Base-by-base conservation (phyloP, 2,797 vertebrate genomes). In the Semotilus atromaculatus region DNA sequence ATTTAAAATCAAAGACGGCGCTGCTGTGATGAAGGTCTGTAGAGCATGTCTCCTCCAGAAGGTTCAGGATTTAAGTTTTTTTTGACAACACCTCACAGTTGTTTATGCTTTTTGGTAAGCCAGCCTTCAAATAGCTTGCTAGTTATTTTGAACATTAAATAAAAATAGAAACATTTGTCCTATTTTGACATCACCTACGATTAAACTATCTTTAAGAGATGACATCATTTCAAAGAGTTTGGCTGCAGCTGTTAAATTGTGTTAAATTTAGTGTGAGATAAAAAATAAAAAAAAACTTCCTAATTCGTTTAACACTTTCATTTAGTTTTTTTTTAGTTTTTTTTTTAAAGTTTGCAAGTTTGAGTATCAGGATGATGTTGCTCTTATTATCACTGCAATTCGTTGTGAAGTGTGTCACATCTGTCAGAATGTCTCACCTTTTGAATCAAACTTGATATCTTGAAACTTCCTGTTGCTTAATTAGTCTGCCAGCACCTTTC, bases 391-490 rank as follows among this genome's bases (percentile, higher is more conserved):
- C 81, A 40, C 81, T 23, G 34, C 19, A 26, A n/a, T 19, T 83
- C 23, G 7, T 62, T 74, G 72, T 34, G 36, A 45, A 10, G 34
- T n/a, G 23, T 70, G 16, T 74, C 34, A 43, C 64, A 34, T 36
- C 36, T 58, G 62, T 68, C 48, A 55, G 34, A 83, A 43, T n/a
- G n/a, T 68, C 82, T 55, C 82, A 76, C 82, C 34, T 77, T 83
- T 83, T 43, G 36, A 77, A 68, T 77, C n/a, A 43, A 58, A 68
- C 73, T 55, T 38, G 16, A 83, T 53, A 40, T 40, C 58, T 64
- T 74, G 13, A 51, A 48, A 66, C 7, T 67, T 48, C 51, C 60
- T 67, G 55, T 67, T 48, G 29, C 10, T 83, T 76, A 53, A 83
- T 83, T 83, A 77, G 64, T 77, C 18, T 40, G 19, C 64, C 18